Evolutionary conservation across 2,797 vertebrate genomes (phyloP), one percentile per base, ranked within the genome.

Genomic region (Huso huso): DNA sequence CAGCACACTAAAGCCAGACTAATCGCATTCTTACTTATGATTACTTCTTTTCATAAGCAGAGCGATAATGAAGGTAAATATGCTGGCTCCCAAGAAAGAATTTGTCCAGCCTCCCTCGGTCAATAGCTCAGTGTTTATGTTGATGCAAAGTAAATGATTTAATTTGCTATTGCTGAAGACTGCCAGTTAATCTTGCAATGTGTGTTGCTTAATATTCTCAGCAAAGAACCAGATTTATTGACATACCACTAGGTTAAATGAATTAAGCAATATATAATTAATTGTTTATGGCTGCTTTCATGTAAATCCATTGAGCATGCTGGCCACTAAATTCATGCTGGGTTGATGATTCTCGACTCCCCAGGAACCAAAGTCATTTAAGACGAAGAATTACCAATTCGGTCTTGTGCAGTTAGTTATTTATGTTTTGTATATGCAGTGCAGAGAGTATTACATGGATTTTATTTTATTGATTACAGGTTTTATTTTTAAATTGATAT

Each of bases 91-190:
- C 61, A 62, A 62, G 18, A 18, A 23, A 48, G 61, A 62, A 37
- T 62, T 62, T 48, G 18, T 58, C 72, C 75, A 64, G 81, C 70
- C 68, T 78, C 72, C 65, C 65, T 51, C 63, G 6, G 79, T 81
- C 73, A 78, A 85, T 80, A 78, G 18, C 66, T 78, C 74, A 74
- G 76, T 79, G 77, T 88, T 87, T 83, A 78, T 78, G 76, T 67
- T 80, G 73, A 77, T 72, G 75, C 71, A 72, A 66, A 63, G 69
- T 74, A 73, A 76, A 69, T 78, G 74, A 75, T 74, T 82, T 71
- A 62, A 68, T 83, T 79, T 75, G 77, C 78, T 77, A 72, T 74
- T 76, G 76, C 74, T 72, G 73, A 81, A 79, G 76, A 80, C 71
- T 72, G 75, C 75, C 75, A 71, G 75, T 70, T 86, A 84, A 86